phyloP scores from a whole-genome alignment of 2,888 invertebrate species.

The Spatulosminthurus flaviceps region DNA sequence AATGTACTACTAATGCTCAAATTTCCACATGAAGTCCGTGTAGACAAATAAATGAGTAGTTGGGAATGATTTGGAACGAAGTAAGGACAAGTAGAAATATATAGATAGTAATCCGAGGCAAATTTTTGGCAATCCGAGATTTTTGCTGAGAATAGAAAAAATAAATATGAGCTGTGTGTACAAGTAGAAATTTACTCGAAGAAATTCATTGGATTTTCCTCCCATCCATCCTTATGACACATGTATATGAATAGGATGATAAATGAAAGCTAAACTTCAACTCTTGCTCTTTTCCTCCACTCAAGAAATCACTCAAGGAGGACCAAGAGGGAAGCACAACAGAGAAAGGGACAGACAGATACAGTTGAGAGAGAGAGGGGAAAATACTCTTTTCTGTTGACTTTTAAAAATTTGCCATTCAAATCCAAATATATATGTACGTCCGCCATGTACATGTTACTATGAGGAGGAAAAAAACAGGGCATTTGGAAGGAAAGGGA shows the following conservation, averaged over 20 bases:
- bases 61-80: no score
- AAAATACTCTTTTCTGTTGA: background rate
- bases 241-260: background rate
- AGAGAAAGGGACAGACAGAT: background rate
- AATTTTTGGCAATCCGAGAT: background rate
- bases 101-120: background rate
- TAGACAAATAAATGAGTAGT: no score
- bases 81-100: no score
- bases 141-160: background rate
- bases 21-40: no score
- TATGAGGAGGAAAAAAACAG: no score
- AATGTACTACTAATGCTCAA: no score
- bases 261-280: conserved; percentile 10
- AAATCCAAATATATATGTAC: background rate
- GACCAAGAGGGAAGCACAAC: background rate
- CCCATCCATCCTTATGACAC: background rate
- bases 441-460: no score
- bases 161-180: background rate
- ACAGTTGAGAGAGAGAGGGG: background rate
- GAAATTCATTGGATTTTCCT: background rate
- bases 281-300: background rate
- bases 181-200: background rate
- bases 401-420: conserved; percentile 5
- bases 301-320: background rate
- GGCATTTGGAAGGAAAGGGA: no score